phyloP scores from a whole-genome alignment of 2,113 vertebrate genomes.

The Theropithecus gelada region DNA sequence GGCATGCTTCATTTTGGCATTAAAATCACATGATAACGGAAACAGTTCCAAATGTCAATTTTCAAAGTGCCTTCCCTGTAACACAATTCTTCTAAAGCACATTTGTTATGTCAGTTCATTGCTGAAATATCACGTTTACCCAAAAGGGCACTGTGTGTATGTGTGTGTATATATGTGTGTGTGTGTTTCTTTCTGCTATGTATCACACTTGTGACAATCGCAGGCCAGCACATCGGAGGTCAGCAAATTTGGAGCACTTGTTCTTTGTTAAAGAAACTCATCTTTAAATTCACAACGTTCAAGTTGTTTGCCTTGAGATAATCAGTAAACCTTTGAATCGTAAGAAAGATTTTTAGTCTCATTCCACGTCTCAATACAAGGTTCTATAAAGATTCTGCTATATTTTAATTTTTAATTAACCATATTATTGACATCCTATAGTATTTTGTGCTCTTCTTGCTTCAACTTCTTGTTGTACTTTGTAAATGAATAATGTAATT shows the following conservation, averaged over 20 bases:
- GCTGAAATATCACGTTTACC: background rate
- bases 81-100: background rate
- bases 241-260: background rate
- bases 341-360: background rate
- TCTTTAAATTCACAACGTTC: slow-evolving; percentile 26
- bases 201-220: background rate
- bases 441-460: background rate
- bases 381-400: background rate
- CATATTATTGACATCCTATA: background rate
- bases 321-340: background rate
- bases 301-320: background rate
- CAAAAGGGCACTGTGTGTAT: background rate
- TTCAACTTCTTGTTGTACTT: background rate
- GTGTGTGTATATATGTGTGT: background rate
- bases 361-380: background rate
- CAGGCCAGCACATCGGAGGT: background rate
- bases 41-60: background rate
- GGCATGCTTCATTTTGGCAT: background rate
- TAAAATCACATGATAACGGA: background rate
- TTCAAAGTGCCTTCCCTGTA: background rate
- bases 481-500: background rate
- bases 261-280: slow-evolving; percentile 16
- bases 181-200: background rate
- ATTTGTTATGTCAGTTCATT: background rate
- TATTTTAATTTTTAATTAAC: background rate